These are phyloP conservation scores for Meteorus cinctellus DNA, from an alignment of 2,888 invertebrate genomes.

Conservation along the genomic window DNA sequence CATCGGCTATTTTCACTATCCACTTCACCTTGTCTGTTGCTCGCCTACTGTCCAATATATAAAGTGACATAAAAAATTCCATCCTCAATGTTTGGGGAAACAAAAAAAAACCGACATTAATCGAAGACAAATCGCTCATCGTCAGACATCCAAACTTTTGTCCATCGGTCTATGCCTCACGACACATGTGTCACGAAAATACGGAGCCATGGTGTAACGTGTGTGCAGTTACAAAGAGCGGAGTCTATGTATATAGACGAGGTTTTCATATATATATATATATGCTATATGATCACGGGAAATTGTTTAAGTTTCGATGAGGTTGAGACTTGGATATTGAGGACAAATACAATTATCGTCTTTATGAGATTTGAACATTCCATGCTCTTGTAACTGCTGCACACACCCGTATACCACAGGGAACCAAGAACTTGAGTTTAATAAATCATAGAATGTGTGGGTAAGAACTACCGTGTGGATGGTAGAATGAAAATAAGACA, in stretches of 20 bases:
- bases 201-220: conserved; percentile 38
- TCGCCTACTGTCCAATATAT: background rate
- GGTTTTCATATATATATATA: conserved; percentile 2
- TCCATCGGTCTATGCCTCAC: conserved; percentile 54
- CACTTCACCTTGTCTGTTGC: background rate
- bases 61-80: conserved; percentile 4
- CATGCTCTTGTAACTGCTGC: background rate
- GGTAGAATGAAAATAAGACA: no score
- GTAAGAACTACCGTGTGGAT: no score
- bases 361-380: conserved; percentile 21
- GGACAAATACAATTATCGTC: conserved; percentile 25
- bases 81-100: conserved; percentile 24
- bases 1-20: conserved; percentile 20
- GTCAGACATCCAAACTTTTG: conserved; percentile 60
- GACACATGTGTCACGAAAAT: conserved; percentile 58
- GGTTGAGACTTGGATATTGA: conserved; percentile 25
- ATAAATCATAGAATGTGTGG: no score
- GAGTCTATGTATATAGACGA: conserved; percentile 10
- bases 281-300: conserved; percentile 47
- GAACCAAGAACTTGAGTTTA: background rate
- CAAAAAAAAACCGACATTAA: conserved; percentile 31
- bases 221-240: conserved; percentile 34
- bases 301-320: conserved; percentile 64
- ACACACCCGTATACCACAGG: no score
- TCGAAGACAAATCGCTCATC: conserved; percentile 61